Conservation (phyloP, 2,888 invertebrate species). For the Volucella inflata region DNA sequence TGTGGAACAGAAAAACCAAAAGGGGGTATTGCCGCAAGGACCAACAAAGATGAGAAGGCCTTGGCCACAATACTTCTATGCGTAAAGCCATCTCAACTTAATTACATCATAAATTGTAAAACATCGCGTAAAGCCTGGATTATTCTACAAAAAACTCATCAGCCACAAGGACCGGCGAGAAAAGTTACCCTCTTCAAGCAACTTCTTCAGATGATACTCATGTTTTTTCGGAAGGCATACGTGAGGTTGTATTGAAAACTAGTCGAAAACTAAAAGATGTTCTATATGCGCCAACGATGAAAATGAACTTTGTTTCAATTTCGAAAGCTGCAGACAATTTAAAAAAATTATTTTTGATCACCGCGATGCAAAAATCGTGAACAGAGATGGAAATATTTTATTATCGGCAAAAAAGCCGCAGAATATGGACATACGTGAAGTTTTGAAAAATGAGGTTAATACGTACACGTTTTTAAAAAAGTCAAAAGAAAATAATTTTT, state of each 20-base stretch:
- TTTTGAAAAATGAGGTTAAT: constrained; percentile 8
- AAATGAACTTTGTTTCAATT: not conserved
- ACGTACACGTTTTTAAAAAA: not conserved
- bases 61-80: no score
- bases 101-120: constrained; percentile 6
- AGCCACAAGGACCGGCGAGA: constrained; percentile 38
- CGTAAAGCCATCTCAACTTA: constrained; percentile 10
- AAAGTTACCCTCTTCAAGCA: constrained; percentile 19
- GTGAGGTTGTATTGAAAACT: not conserved
- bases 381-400: not conserved
- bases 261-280: not conserved
- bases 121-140: constrained; percentile 35
- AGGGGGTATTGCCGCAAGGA: not conserved
- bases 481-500: not conserved
- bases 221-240: not conserved
- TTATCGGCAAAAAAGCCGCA: not conserved
- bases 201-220: constrained; percentile 8
- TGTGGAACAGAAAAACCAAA: not conserved
- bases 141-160: constrained; percentile 33
- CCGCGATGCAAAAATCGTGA: not conserved
- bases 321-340: not conserved
- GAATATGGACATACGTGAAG: constrained; percentile 7
- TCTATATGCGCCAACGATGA: not conserved
- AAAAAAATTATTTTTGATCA: not conserved
- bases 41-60: not conserved